Percentiles rank a stretch among this genome's conserved stretches.
Conservation (phyloP, 2,888 invertebrate genomes). For the Tetragonisca angustula region DNA sequence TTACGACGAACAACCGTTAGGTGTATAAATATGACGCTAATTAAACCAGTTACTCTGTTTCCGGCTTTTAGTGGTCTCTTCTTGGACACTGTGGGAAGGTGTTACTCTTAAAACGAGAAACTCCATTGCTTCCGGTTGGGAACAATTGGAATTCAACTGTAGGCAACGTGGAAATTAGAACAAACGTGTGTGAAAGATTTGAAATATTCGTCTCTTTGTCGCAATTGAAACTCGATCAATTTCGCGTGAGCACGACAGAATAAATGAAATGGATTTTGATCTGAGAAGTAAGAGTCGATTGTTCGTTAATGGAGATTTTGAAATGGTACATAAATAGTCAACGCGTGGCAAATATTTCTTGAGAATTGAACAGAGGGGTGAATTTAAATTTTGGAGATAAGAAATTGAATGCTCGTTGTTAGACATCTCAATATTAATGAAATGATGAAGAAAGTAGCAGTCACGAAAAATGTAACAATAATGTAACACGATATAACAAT, state of each 20-base stretch:
- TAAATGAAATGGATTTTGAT: not conserved
- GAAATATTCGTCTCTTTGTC: no score
- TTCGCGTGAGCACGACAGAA: no score
- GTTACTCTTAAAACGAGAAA: slow-evolving; percentile 1
- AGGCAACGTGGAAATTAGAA: no score
- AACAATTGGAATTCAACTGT: slow-evolving; percentile 22
- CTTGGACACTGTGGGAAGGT: slow-evolving; percentile 29
- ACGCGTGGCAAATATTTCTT: not conserved
- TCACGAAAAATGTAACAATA: no score
- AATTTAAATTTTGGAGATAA: not conserved
- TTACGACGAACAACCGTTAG: slow-evolving; percentile 24
- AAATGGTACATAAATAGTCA: not conserved
- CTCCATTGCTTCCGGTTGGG: slow-evolving; percentile 31
- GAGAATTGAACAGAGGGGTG: not conserved
- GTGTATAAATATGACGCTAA: slow-evolving; percentile 25
- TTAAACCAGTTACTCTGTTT: slow-evolving; percentile 33
- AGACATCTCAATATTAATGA: no score
- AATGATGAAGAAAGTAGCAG: no score
- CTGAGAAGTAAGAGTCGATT: no score
- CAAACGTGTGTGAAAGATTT: no score
- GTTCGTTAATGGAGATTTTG: no score
- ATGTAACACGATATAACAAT: no score
- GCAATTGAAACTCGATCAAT: no score
- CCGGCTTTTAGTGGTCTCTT: not conserved
- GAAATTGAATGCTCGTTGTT: not conserved